Evolutionary conservation across 2,113 vertebrate species (phyloP).

Genomic region (Coracopsis vasa): DNA sequence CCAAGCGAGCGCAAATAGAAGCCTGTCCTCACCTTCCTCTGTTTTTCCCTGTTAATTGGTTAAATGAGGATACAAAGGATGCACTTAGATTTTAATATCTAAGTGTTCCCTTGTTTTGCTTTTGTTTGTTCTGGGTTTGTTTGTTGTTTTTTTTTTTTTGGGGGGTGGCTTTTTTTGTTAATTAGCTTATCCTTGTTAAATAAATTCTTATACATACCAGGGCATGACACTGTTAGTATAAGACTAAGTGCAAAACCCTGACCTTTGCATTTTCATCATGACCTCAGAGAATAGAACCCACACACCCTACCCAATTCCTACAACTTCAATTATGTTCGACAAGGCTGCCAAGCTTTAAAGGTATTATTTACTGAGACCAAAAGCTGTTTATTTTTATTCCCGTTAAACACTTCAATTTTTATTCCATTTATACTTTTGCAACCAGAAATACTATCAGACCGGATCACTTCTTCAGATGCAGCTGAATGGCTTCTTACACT

Average conservation of each 20-base stretch:
- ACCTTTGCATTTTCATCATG: constrained; percentile 69
- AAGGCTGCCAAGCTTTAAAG: constrained; percentile 41
- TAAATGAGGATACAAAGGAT: neutral
- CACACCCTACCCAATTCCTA: constrained; percentile 52
- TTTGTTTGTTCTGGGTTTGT: neutral
- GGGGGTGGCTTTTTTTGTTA: neutral
- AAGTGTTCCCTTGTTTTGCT: neutral
- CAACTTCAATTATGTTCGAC: constrained; percentile 53
- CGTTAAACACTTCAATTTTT: neutral
- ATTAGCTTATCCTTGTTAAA: constrained; percentile 46
- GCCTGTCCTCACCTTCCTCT: neutral
- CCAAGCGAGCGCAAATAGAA: neutral
- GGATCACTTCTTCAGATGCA: neutral
- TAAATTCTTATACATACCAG: constrained; percentile 62
- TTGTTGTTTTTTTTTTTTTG: neutral
- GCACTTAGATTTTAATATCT: neutral
- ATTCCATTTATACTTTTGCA: neutral
- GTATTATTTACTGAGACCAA: constrained; percentile 42
- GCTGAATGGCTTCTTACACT: neutral
- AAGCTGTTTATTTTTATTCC: constrained; percentile 60
- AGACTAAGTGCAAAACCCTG: constrained; percentile 74
- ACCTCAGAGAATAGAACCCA: constrained; percentile 61
- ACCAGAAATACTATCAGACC: neutral
- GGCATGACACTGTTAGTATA: constrained; percentile 73
- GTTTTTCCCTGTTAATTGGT: neutral